phyloP scores from a whole-genome alignment of 2,888 invertebrate species.

The Apoderus coryli region DNA sequence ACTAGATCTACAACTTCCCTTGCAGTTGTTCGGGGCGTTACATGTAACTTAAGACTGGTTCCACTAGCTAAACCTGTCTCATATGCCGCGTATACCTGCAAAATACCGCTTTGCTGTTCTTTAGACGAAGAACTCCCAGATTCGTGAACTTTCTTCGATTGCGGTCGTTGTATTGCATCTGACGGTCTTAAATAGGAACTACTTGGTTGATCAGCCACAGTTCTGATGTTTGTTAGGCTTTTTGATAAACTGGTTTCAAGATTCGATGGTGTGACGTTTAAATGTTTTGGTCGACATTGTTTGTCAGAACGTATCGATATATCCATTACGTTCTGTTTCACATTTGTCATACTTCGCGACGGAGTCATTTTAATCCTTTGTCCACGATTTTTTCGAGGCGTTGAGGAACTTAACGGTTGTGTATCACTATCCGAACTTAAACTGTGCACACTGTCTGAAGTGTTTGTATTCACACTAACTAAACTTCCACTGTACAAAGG shows the following conservation, averaged over 20 bases:
- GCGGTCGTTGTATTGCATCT: too few species aligned
- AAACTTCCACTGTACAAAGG: constrained; percentile 47
- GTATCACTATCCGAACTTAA: constrained; percentile 49
- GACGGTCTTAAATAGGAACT: constrained; percentile 24
- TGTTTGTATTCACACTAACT: constrained; percentile 44
- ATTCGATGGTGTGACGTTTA: constrained; percentile 25
- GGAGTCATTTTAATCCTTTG: constrained; percentile 45
- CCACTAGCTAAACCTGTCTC: constrained; percentile 88
- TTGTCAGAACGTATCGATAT: constrained; percentile 20
- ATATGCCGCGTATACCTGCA: constrained; percentile 88
- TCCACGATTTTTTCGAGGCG: constrained; percentile 34
- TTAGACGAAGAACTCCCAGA: too few species aligned
- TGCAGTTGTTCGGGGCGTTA: constrained; percentile 84
- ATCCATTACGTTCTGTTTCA: constrained; percentile 33
- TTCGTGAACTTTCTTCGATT: constrained; percentile 23
- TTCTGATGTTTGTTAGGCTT: constrained; percentile 30
- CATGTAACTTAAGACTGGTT: constrained; percentile 85
- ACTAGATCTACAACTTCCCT: constrained; percentile 92
- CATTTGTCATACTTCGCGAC: constrained; percentile 47
- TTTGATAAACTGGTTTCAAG: constrained; percentile 30
- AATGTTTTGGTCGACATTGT: constrained; percentile 23
- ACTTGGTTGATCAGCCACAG: constrained; percentile 18
- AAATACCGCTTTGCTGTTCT: constrained; percentile 28
- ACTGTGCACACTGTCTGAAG: constrained; percentile 52
- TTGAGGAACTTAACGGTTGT: constrained; percentile 36